Percentiles rank a stretch among this genome's conserved stretches.
These are phyloP conservation scores for Cynopterus brachyotis DNA, from an alignment of 2,113 vertebrate genomes.

Conservation along the genomic window DNA sequence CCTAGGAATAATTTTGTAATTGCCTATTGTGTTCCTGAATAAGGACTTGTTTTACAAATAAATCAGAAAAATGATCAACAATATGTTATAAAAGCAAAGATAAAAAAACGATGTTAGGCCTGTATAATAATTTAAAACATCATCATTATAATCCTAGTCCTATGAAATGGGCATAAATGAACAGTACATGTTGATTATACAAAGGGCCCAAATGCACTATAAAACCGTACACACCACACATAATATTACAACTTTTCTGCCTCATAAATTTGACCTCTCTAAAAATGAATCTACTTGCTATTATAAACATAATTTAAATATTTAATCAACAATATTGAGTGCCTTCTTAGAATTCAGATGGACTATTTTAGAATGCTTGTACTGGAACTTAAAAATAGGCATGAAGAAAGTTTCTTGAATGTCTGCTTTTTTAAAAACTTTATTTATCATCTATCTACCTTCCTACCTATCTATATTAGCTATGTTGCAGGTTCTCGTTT, in stretches of 20 bases:
- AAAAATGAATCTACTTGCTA: background rate
- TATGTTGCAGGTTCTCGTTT: background rate
- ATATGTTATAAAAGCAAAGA: slow-evolving; percentile 51
- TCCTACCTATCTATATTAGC: background rate
- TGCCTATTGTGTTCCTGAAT: slow-evolving; percentile 58
- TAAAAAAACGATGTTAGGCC: slow-evolving; percentile 1
- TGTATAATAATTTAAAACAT: slow-evolving; percentile 54
- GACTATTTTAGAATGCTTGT: background rate
- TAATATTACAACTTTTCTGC: background rate
- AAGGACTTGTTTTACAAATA: slow-evolving; percentile 61
- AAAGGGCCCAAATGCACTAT: background rate
- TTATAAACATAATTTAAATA: slow-evolving; percentile 45
- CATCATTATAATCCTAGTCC: slow-evolving; percentile 11
- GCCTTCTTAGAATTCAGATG: slow-evolving; percentile 8
- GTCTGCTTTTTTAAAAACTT: background rate
- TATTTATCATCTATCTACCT: background rate
- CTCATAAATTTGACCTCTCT: slow-evolving; percentile 35
- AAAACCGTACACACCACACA: background rate
- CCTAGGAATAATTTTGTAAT: slow-evolving; percentile 69
- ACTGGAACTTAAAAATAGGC: background rate
- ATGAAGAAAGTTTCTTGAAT: background rate
- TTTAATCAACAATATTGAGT: background rate
- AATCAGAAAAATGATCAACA: slow-evolving; percentile 63
- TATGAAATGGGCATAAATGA: slow-evolving; percentile 50
- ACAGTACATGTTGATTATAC: background rate